These are phyloP conservation scores for Crambe crambe DNA, from an alignment of 37 sponge, comb jelly and placozoan species.

Conservation along the genomic window DNA sequence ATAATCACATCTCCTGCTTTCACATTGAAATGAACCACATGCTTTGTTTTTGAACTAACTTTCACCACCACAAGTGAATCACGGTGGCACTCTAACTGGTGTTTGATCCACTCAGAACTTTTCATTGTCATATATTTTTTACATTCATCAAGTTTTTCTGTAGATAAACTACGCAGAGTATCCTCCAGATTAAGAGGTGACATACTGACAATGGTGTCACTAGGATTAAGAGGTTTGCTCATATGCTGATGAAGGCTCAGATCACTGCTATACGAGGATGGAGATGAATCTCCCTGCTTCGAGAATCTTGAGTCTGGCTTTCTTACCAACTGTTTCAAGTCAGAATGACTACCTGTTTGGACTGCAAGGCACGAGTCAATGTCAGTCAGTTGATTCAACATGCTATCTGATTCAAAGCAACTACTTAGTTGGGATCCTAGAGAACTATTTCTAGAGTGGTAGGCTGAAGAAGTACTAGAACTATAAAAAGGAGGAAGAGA, in stretches of 20 bases:
- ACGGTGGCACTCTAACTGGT: slow-evolving; percentile 28
- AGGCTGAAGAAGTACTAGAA: slow-evolving; percentile 60
- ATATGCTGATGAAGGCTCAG: slow-evolving; percentile 32
- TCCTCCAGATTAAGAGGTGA: slow-evolving; percentile 52
- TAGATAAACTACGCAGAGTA: slow-evolving; percentile 16
- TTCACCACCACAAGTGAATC: slow-evolving; percentile 61
- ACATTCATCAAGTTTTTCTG: slow-evolving; percentile 27
- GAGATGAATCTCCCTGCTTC: slow-evolving; percentile 20
- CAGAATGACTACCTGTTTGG: slow-evolving; percentile 29
- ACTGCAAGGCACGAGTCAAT: slow-evolving; percentile 29
- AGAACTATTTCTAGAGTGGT: slow-evolving; percentile 63
- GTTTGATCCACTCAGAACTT: slow-evolving; percentile 87
- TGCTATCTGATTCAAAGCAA: slow-evolving; percentile 67
- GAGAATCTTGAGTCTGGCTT: slow-evolving; percentile 29
- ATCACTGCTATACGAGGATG: slow-evolving; percentile 34
- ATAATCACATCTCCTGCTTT: slow-evolving; percentile 87
- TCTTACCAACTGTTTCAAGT: slow-evolving; percentile 32
- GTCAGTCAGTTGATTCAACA: slow-evolving; percentile 49
- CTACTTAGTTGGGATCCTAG: slow-evolving; percentile 63
- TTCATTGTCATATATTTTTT: slow-evolving; percentile 49
- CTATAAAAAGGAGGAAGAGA: slow-evolving; percentile 62
- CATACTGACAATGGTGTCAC: background rate
- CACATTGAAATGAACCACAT: slow-evolving; percentile 94
- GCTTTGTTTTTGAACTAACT: slow-evolving; percentile 85
- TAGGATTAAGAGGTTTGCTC: slow-evolving; percentile 15